A percentile compares a stretch with the other conserved stretches of the same genome.
Conservation (phyloP, 2,113 vertebrate genomes). For the Alces alces region DNA sequence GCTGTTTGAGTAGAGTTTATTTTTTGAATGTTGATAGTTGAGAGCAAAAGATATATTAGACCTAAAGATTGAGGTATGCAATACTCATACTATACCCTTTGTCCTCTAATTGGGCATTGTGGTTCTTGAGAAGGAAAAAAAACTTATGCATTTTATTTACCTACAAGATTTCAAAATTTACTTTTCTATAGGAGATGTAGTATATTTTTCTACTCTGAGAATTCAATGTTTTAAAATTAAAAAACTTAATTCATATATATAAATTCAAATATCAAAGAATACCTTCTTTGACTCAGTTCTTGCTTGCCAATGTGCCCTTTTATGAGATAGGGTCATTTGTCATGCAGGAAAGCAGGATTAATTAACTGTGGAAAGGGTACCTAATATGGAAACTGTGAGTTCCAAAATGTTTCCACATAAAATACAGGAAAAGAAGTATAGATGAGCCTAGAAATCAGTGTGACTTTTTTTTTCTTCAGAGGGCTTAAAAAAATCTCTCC, state of each 20-base stretch:
- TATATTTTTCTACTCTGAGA: not conserved
- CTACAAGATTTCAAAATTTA: slow-evolving; percentile 17
- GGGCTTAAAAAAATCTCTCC: slow-evolving; percentile 43
- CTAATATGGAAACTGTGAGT: slow-evolving; percentile 78
- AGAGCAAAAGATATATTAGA: not conserved
- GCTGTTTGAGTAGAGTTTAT: not conserved
- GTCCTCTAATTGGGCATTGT: not conserved
- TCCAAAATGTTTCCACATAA: slow-evolving; percentile 78
- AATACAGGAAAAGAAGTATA: slow-evolving; percentile 74
- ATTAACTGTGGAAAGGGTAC: slow-evolving; percentile 82
- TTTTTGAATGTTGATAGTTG: not conserved
- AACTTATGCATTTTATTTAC: not conserved
- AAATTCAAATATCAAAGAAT: slow-evolving; percentile 76
- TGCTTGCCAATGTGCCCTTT: slow-evolving; percentile 73
- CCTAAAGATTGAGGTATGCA: not conserved
- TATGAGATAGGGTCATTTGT: slow-evolving; percentile 78
- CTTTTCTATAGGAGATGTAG: not conserved
- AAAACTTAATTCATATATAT: not conserved
- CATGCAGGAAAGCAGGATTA: slow-evolving; percentile 77
- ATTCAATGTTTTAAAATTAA: slow-evolving; percentile 16
- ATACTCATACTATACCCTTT: not conserved
- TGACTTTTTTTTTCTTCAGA: slow-evolving; percentile 25
- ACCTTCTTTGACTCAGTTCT: slow-evolving; percentile 77
- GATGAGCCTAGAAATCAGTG: slow-evolving; percentile 68
- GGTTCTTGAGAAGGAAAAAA: not conserved